A percentile compares a stretch with the other conserved stretches of the same genome.
These are phyloP conservation scores for Cephus sareptanus DNA, from an alignment of 2,888 invertebrate genomes.

Conservation along the genomic window DNA sequence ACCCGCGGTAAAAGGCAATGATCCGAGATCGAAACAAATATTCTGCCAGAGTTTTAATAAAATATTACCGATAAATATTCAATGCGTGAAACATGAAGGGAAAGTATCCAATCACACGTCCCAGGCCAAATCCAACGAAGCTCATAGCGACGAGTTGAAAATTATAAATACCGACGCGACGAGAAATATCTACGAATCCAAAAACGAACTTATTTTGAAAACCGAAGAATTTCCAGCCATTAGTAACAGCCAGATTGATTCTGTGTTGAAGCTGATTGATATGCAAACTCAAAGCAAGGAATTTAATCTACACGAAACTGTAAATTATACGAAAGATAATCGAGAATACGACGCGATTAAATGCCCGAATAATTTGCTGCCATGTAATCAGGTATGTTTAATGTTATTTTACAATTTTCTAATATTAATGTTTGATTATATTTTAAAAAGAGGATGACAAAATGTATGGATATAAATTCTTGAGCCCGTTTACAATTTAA, in stretches of 20 bases:
- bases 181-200: conserved; percentile 11
- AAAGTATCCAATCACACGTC: conserved; percentile 9
- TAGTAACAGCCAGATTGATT: conserved; percentile 20
- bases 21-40: conserved; percentile 1
- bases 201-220: conserved; percentile 18
- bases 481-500: too few relatives aligned
- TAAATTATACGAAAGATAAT: conserved; percentile 9
- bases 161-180: conserved; percentile 9
- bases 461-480: background rate
- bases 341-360: background rate
- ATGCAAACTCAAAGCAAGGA: conserved; percentile 10
- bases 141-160: conserved; percentile 5
- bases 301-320: conserved; percentile 6
- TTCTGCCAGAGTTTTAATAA: conserved; percentile 3
- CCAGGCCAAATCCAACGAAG: conserved; percentile 19
- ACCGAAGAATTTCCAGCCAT: conserved; percentile 18
- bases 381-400: conserved; percentile 10
- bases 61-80: conserved; percentile 4
- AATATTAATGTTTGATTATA: background rate
- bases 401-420: background rate
- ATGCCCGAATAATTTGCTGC: conserved; percentile 6
- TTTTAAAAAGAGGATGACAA: background rate
- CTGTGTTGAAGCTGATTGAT: conserved; percentile 16
- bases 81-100: conserved; percentile 7
- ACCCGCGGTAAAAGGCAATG: conserved; percentile 9